A percentile compares a stretch with the other conserved stretches of the same genome.
Evolutionary conservation across 1,140 invertebrate species (phyloP).

Genomic region (Polyergus mexicanus): DNA sequence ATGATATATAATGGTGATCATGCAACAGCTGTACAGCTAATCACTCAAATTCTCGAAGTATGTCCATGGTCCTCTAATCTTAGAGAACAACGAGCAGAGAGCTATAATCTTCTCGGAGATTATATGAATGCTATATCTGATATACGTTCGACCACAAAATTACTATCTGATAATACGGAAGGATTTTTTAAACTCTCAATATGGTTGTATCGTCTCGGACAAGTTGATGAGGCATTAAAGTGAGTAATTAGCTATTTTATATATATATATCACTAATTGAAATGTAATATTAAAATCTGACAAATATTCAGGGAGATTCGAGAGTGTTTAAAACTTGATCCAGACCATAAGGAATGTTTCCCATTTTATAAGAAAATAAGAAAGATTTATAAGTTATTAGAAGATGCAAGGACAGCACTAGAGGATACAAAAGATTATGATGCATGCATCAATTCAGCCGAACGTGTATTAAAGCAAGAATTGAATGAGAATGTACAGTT

Average conservation of each 20-base stretch:
- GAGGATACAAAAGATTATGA: slow-evolving; percentile 90
- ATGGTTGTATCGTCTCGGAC: slow-evolving; percentile 96
- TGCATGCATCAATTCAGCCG: slow-evolving; percentile 92
- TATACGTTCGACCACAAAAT: slow-evolving; percentile 95
- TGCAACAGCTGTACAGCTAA: slow-evolving; percentile 89
- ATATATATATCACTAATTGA: not conserved
- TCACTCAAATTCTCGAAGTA: slow-evolving; percentile 93
- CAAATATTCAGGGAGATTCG: slow-evolving; percentile 92
- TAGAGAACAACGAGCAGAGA: slow-evolving; percentile 94
- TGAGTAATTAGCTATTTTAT: slow-evolving; percentile 83
- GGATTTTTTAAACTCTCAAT: slow-evolving; percentile 94
- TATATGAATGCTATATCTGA: slow-evolving; percentile 96
- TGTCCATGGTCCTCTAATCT: slow-evolving; percentile 96
- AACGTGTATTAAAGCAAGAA: slow-evolving; percentile 91
- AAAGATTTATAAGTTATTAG: slow-evolving; percentile 96
- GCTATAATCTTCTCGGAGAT: slow-evolving; percentile 93
- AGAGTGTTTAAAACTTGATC: slow-evolving; percentile 99
- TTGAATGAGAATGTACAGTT: slow-evolving; percentile 91
- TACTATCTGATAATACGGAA: slow-evolving; percentile 96
- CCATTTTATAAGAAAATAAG: slow-evolving; percentile 99
- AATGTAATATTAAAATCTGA: slow-evolving; percentile 3
- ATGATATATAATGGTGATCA: slow-evolving; percentile 90
- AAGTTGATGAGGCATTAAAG: slow-evolving; percentile 96
- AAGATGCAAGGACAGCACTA: slow-evolving; percentile 89
- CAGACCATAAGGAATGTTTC: slow-evolving; percentile 98